phyloP scores from a whole-genome alignment of 2,113 vertebrate genomes.

The Salvator merianae region DNA sequence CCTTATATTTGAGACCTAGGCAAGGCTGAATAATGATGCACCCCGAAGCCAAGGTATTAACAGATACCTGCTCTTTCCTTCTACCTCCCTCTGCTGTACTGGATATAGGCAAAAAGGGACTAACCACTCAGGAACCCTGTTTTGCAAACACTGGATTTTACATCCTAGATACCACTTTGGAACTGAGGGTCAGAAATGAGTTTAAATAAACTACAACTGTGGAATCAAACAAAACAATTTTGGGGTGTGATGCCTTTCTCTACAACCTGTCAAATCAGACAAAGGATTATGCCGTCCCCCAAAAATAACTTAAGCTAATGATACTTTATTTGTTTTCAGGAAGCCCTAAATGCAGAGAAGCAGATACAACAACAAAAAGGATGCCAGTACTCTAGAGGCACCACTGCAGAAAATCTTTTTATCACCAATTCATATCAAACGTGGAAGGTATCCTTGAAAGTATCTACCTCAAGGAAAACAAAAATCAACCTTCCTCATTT shows the following conservation, averaged over 20 bases:
- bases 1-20: too few species aligned
- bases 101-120: not conserved
- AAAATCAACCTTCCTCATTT: rapidly evolving
- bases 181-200: not conserved
- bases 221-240: too few species aligned
- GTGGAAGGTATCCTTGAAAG: not conserved
- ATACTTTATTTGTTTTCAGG: not conserved
- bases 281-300: not conserved
- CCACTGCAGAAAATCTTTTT: not conserved
- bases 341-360: not conserved
- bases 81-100: not conserved
- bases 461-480: not conserved
- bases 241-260: not conserved
- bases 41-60: too few species aligned
- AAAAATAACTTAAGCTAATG: not conserved
- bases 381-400: not conserved
- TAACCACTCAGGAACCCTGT: not conserved
- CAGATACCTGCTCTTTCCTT: too few species aligned
- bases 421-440: not conserved
- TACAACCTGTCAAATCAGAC: not conserved
- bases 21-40: too few species aligned
- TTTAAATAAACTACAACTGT: not conserved
- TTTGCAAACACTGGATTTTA: not conserved
- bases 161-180: not conserved
- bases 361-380: too few species aligned